phyloP scores from a whole-genome alignment of 2,888 invertebrate genomes.

The Frankliniella fusca region DNA sequence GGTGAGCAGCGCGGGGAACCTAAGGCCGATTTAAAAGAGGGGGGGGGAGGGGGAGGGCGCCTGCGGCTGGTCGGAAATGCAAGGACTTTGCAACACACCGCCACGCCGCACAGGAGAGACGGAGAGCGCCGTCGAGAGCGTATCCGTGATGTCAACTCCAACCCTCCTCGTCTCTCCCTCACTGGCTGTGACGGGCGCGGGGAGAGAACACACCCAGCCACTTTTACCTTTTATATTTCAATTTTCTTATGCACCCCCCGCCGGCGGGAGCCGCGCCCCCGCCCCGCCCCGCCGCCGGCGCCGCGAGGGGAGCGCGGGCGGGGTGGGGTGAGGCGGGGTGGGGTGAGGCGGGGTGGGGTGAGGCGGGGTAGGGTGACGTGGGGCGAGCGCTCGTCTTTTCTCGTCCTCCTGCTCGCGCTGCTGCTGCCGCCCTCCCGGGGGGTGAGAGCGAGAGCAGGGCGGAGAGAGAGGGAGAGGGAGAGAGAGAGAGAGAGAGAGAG shows the following conservation, averaged over 20 bases:
- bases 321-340: too few species aligned
- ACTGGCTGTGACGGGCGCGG: background rate
- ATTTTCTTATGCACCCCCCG: constrained; percentile 23
- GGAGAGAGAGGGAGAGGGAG: too few species aligned
- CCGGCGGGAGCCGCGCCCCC: background rate
- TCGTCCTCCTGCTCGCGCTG: background rate
- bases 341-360: too few species aligned
- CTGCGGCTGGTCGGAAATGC: background rate
- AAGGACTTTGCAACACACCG: background rate
- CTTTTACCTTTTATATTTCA: constrained; percentile 25
- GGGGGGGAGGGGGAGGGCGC: background rate
- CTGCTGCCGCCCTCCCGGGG: background rate
- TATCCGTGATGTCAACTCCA: too few species aligned
- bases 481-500: too few species aligned
- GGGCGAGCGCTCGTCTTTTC: background rate
- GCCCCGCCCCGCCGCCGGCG: background rate
- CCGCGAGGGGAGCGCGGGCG: background rate
- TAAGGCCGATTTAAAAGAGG: background rate
- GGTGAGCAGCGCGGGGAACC: background rate
- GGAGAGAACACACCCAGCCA: background rate
- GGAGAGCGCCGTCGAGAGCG: too few species aligned
- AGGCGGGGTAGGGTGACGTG: too few species aligned
- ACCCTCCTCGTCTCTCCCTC: too few species aligned
- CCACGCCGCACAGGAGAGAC: too few species aligned
- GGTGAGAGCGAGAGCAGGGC: too few species aligned